Evolutionary conservation across 2,888 invertebrate species (phyloP).

Genomic region (Epirrita christyi): DNA sequence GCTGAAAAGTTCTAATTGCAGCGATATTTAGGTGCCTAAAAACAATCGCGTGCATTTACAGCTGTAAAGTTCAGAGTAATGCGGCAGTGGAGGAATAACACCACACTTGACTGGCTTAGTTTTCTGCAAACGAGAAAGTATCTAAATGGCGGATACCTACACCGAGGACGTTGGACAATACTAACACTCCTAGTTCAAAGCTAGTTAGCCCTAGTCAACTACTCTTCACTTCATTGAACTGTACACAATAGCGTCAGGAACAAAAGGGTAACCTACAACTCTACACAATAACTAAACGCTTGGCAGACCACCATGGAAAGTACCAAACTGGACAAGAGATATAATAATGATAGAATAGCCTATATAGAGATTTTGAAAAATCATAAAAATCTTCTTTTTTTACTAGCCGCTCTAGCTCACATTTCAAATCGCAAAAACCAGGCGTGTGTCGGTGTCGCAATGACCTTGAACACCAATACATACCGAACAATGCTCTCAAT

Average conservation of each 20-base stretch:
- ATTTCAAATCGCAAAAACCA: slow-evolving; percentile 9
- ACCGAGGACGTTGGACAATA: no score
- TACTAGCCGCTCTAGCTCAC: slow-evolving; percentile 13
- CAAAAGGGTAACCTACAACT: background rate
- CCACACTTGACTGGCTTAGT: no score
- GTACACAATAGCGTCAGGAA: slow-evolving; percentile 3
- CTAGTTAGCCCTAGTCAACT: background rate
- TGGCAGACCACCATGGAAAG: background rate
- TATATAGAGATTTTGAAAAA: background rate
- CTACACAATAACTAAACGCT: background rate
- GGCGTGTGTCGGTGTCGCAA: slow-evolving; percentile 53
- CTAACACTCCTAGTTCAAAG: background rate
- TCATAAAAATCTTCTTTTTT: background rate
- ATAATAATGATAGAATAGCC: no score
- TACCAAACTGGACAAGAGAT: no score
- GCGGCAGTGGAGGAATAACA: no score
- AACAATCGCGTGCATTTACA: no score
- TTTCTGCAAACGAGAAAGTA: no score
- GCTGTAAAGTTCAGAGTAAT: no score
- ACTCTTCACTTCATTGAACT: slow-evolving; percentile 11
- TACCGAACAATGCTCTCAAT: slow-evolving; percentile 62
- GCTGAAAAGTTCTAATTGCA: no score
- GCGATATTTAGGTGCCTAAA: no score
- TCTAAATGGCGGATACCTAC: no score
- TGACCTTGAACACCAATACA: slow-evolving; percentile 64